Conservation (phyloP, 2,113 vertebrate genomes). For the Machaerirhynchus nigripectus region DNA sequence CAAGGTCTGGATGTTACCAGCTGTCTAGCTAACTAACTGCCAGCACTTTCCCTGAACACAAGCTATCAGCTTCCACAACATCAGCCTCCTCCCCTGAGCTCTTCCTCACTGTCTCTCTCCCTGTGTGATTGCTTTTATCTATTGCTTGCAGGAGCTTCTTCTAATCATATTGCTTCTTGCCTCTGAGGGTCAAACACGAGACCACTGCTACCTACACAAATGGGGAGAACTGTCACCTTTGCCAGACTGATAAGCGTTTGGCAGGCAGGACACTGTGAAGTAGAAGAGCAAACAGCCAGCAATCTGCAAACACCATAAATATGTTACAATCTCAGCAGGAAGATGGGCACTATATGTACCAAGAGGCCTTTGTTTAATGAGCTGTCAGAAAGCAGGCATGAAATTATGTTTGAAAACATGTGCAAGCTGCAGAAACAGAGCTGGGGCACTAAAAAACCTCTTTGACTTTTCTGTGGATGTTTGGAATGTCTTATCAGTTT, state of each 20-base stretch:
- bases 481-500: constrained; percentile 73
- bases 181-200: constrained; percentile 77
- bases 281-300: constrained; percentile 77
- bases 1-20: constrained; percentile 75
- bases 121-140: constrained; percentile 81
- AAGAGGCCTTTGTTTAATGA: constrained; percentile 85
- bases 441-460: constrained; percentile 62
- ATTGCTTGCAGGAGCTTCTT: constrained; percentile 75
- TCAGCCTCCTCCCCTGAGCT: constrained; percentile 70
- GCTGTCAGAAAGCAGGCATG: constrained; percentile 83
- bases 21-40: constrained; percentile 80
- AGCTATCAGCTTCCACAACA: constrained; percentile 71
- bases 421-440: constrained; percentile 76
- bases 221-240: constrained; percentile 78
- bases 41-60: constrained; percentile 69
- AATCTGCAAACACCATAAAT: constrained; percentile 82
- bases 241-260: constrained; percentile 80
- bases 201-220: constrained; percentile 79
- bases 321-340: constrained; percentile 78
- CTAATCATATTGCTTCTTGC: constrained; percentile 78
- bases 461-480: constrained; percentile 66
- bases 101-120: constrained; percentile 64
- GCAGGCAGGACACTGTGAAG: constrained; percentile 77
- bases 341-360: constrained; percentile 78
- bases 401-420: constrained; percentile 83